Base-by-base conservation (phyloP, 2,113 vertebrate species). In the Hirundichthys speculiger region DNA sequence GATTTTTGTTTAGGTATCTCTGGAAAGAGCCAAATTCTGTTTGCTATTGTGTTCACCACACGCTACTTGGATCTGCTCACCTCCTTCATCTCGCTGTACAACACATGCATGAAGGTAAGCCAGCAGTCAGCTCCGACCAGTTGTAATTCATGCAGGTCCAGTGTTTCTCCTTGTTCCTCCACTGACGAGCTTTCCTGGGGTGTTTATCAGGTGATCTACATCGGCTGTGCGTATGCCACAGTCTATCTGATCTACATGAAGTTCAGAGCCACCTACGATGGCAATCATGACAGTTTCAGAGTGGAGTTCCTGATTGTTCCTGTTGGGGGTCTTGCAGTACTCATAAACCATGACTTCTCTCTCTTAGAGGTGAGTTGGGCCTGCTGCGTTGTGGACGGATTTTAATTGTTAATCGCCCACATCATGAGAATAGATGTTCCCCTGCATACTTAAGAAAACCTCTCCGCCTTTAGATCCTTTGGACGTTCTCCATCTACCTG, bases 401-500 rank as follows among this genome's bases (percentile, higher is more conserved):
- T 1, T 2, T 41, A 10, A 30, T 50, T 19, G 13, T 3, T 0
- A 53, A 2, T 39, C 3, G 14, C 21, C 4, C 4, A 16, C 18
- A 16, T 34, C 18, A 16, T 34, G 30, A 34, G 30, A 34, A 10
- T 34, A 34, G 30, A 34, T 34, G 30, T 20, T 64, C 14, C 16
- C 4, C 8, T 40, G 13, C 4, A 46, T 18, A n/a, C 30, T 52
- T 1, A 43, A 22, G 16, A 15, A n/a, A 73, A 53, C 51, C 6
- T 52, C 3, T 60, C 10, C 45, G 1, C 61, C 22, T 20, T 48
- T 77, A 99, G 98, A 99, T 99, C 85, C 89, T 99, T 64, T 99
- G 98, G 98, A 99, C 98, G 25, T 99, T 99, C 90, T 99, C 98
- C 82, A 99, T 99, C 89, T 99, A 99, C 80, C 92, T 99, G 62